Evolutionary conservation across 2,888 invertebrate species (phyloP).

Genomic region (Linnaemya tessellans): DNA sequence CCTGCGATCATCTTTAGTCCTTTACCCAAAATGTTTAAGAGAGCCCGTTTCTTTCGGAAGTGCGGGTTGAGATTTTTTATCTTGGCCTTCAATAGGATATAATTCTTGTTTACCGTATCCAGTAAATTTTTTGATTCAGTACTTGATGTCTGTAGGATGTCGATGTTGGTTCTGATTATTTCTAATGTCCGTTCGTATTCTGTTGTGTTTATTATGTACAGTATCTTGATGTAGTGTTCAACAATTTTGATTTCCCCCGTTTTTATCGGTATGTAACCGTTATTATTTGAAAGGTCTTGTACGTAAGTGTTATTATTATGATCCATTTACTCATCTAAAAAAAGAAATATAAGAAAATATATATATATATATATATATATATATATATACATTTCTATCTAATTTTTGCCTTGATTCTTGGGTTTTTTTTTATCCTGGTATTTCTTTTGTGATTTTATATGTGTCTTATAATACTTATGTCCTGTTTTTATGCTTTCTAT

Average conservation of each 20-base stretch:
- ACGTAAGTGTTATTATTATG: slow-evolving; percentile 27
- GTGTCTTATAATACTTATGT: too few species aligned
- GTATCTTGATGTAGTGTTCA: slow-evolving; percentile 15
- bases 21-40: slow-evolving; percentile 14
- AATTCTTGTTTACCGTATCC: slow-evolving; percentile 13
- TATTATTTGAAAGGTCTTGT: slow-evolving; percentile 33
- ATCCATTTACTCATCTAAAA: too few species aligned
- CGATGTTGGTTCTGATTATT: slow-evolving; percentile 21
- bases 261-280: too few species aligned
- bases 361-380: too few species aligned
- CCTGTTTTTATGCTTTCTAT: too few species aligned
- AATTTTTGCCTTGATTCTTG: too few species aligned
- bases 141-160: slow-evolving; percentile 6
- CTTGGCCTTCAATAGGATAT: background rate
- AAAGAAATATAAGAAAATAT: too few species aligned
- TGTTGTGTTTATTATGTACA: slow-evolving; percentile 26
- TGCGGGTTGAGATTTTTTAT: slow-evolving; percentile 12
- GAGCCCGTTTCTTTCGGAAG: too few species aligned
- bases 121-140: slow-evolving; percentile 8
- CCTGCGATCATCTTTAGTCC: background rate
- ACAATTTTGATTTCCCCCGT: slow-evolving; percentile 14
- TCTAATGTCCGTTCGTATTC: slow-evolving; percentile 10
- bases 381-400: too few species aligned
- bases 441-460: too few species aligned
- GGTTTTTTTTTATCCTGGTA: too few species aligned